Conservation (phyloP, 64 coral and sea anemone genomes). For the Astreopora myriophthalma region DNA sequence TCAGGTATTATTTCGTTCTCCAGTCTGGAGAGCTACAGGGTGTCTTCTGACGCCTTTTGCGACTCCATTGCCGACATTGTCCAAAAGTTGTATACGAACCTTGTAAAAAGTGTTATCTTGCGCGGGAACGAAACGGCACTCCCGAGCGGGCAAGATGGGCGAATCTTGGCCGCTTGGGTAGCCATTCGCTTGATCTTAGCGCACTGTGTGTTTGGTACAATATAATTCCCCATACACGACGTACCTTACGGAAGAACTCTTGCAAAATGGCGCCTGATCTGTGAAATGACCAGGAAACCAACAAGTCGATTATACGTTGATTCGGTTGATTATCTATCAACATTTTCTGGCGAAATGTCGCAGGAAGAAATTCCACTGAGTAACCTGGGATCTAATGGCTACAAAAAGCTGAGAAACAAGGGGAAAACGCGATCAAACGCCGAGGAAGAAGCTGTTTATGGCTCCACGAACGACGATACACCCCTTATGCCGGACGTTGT, state of each 20-base stretch:
- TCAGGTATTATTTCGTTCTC: too few species aligned
- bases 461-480: slow-evolving; percentile 51
- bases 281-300: slow-evolving; percentile 1
- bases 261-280: neutral
- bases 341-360: slow-evolving; percentile 35
- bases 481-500: slow-evolving; percentile 60
- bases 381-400: slow-evolving; percentile 13
- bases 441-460: slow-evolving; percentile 19
- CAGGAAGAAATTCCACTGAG: slow-evolving; percentile 58
- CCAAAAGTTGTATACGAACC: too few species aligned
- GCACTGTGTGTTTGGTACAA: too few species aligned
- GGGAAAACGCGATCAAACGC: slow-evolving; percentile 13
- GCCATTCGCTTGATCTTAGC: too few species aligned
- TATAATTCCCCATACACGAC: too few species aligned
- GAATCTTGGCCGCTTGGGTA: too few species aligned
- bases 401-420: slow-evolving; percentile 40
- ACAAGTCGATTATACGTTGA: slow-evolving; percentile 34
- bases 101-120: too few species aligned
- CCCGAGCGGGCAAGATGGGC: too few species aligned
- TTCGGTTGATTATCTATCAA: slow-evolving; percentile 34
- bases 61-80: too few species aligned
- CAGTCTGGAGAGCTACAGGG: too few species aligned
- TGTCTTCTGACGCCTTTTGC: too few species aligned
- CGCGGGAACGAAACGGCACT: too few species aligned
- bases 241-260: neutral